A percentile compares a stretch with the other conserved stretches of the same genome.
These are phyloP conservation scores for Cairina moschata DNA, from an alignment of 2,113 vertebrate species.

Conservation along the genomic window DNA sequence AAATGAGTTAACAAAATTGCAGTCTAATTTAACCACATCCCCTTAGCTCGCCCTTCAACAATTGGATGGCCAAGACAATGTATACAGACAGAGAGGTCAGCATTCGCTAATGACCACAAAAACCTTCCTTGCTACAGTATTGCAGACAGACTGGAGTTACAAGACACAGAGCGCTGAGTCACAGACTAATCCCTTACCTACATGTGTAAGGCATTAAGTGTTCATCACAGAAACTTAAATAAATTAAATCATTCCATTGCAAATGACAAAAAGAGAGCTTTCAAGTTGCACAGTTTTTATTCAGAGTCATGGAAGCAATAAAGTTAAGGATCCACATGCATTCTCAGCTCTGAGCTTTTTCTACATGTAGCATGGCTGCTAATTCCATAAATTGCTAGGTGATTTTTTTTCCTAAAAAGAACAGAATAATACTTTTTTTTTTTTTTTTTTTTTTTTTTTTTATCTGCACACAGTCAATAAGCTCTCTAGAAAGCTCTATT, in stretches of 20 bases:
- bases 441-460: background rate
- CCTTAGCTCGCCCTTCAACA: background rate
- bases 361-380: background rate
- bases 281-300: slow-evolving; percentile 16
- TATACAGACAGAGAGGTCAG: slow-evolving; percentile 41
- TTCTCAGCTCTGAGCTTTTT: background rate
- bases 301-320: slow-evolving; percentile 58
- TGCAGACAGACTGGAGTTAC: background rate
- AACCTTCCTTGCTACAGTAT: background rate
- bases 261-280: slow-evolving; percentile 51
- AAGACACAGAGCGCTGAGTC: slow-evolving; percentile 18
- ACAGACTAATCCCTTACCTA: background rate
- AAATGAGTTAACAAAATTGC: background rate
- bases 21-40: slow-evolving; percentile 33
- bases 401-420: background rate
- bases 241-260: slow-evolving; percentile 49
- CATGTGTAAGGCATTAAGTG: slow-evolving; percentile 57
- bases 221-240: slow-evolving; percentile 64
- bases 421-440: background rate
- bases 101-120: slow-evolving; percentile 4
- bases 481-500: background rate
- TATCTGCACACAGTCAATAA: background rate
- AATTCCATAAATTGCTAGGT: background rate
- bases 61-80: background rate
- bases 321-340: slow-evolving; percentile 36